Base-by-base conservation (phyloP, 2,888 invertebrate species). In the Acleris emargana region DNA sequence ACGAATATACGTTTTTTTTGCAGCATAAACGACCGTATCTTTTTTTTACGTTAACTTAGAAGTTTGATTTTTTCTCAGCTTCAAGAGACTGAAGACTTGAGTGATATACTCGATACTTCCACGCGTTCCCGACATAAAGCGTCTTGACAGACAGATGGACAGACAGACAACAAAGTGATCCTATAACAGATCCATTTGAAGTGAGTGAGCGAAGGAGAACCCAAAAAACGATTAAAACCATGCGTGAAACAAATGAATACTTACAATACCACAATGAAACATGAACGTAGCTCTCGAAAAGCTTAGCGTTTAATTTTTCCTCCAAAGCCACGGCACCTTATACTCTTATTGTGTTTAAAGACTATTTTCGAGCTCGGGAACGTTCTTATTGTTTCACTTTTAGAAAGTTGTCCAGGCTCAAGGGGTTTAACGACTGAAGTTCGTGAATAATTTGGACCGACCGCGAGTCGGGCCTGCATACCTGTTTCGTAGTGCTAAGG, bases 371-470 rank as follows among this genome's bases (percentile, higher is more conserved):
- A 68, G 68, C 62, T 49, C 55, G 68, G 54, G 62, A 71, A 64
- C 68, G 64, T 72, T 43, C 53, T 64, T 73, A 72, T 74, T 73
- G 72, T 72, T 73, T 74, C 71, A 72, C 73, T 76, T 75, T 77
- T 69, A 71, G 76, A 76, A 82, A 83, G 76, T 84, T 80, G 64
- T 71, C 75, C 60, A 79, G 76, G 77, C 80, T 77, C 76, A 64
- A 68, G 73, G 75, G 79, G 78, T 76, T 79, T 83, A 85, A 85
- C 84, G 85, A 83, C 82, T 68, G 68, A 84, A 85, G 77, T 85
- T 84, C 72, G 70, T 73, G 78, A 81, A 84, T 85, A 81, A 83
- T 79, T 82, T 75, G 64, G 69, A 66, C 67, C 67, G 67, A 64
- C 67, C 68, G 58, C 71, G 67, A 69, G 69, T 70, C 68, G 54